phyloP scores from a whole-genome alignment of 1,140 invertebrate species.

The Hestina assimilis region DNA sequence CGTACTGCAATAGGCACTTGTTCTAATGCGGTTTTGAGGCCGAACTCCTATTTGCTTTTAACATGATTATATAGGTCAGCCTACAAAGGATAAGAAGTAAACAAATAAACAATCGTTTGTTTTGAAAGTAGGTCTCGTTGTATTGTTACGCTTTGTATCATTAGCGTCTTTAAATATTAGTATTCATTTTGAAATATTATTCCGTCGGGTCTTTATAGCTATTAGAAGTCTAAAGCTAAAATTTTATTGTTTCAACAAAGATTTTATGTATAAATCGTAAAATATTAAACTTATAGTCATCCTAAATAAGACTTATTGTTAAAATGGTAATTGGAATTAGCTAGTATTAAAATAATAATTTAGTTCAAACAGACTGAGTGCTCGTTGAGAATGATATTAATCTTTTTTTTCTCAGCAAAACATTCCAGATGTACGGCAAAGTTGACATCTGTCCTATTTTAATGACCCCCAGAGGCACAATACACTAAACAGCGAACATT shows the following conservation, averaged over 20 bases:
- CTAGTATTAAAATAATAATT: background rate
- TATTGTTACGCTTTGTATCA: constrained; percentile 16
- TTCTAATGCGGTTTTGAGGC: constrained; percentile 59
- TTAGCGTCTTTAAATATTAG: constrained; percentile 8
- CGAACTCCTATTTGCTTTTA: constrained; percentile 52
- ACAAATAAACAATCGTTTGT: constrained; percentile 17
- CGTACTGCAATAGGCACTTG: constrained; percentile 27
- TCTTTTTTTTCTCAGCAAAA: background rate
- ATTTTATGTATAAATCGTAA: too few relatives aligned
- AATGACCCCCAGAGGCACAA: constrained; percentile 68
- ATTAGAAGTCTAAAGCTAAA: background rate
- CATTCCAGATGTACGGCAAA: constrained; percentile 53
- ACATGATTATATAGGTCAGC: constrained; percentile 54
- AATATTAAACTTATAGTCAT: too few relatives aligned
- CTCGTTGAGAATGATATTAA: background rate
- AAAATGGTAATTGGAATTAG: too few relatives aligned
- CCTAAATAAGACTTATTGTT: too few relatives aligned
- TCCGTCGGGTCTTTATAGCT: background rate
- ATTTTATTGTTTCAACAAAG: background rate
- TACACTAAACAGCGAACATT: constrained; percentile 73
- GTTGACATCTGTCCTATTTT: constrained; percentile 62
- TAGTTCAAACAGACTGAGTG: background rate
- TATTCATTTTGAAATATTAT: constrained; percentile 2
- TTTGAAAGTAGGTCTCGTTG: constrained; percentile 17
- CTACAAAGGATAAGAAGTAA: constrained; percentile 46